These are phyloP conservation scores for Agrypnia vestita DNA, from an alignment of 1,140 invertebrate genomes.

Conservation along the genomic window DNA sequence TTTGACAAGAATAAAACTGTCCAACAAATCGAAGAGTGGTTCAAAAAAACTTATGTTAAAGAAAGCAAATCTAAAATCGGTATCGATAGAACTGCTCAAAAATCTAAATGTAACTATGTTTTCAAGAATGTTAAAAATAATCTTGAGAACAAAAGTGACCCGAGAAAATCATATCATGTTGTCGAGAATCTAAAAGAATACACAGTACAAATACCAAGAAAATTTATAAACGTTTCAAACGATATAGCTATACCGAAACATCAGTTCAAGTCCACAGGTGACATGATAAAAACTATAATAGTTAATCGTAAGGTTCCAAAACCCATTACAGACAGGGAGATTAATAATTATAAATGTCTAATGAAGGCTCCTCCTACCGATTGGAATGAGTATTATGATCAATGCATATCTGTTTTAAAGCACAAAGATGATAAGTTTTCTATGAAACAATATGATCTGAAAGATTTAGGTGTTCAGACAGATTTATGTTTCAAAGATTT, in stretches of 20 bases:
- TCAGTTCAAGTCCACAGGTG: conserved; percentile 24
- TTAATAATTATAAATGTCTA: not conserved
- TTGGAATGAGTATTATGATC: conserved; percentile 1
- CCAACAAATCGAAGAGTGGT: not conserved
- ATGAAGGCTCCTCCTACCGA: not conserved
- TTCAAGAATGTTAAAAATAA: not conserved
- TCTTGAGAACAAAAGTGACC: not conserved
- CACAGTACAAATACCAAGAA: conserved; percentile 29
- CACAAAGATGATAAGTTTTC: not conserved
- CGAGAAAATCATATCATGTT: not conserved
- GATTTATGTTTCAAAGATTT: conserved; percentile 41
- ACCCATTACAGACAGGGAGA: not conserved
- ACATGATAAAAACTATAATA: conserved; percentile 47
- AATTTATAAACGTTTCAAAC: not conserved
- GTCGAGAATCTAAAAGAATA: conserved; percentile 32
- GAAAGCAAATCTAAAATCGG: not conserved
- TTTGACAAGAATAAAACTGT: not conserved
- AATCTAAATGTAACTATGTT: not conserved
- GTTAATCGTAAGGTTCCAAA: not conserved
- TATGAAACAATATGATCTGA: conserved; percentile 9
- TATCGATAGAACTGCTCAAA: not conserved
- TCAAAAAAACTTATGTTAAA: not conserved
- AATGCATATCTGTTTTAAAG: conserved; percentile 1
- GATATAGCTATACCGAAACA: not conserved
- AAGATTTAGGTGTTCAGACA: conserved; percentile 36